A percentile compares a stretch with the other conserved stretches of the same genome.
Evolutionary conservation across 35 echinoderm and acorn worm genomes (phyloP).

Genomic region (Apostichopus parvimensis): DNA sequence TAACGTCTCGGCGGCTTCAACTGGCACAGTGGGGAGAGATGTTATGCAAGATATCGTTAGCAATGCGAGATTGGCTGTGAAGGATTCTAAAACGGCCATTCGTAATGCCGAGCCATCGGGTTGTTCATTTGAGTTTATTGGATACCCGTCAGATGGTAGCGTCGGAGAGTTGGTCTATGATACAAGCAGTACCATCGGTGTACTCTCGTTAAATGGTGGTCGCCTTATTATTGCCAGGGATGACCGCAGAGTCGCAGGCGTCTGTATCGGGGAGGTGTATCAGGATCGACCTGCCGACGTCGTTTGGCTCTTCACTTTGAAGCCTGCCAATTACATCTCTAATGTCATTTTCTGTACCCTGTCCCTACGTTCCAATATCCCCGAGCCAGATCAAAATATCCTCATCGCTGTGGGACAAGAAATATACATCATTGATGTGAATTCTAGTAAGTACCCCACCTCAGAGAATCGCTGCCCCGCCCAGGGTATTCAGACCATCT

Average conservation of each 20-base stretch:
- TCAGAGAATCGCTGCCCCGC: slow-evolving; percentile 30
- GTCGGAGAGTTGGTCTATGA: slow-evolving; percentile 47
- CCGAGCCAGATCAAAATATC: slow-evolving; percentile 32
- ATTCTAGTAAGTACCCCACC: slow-evolving; percentile 37
- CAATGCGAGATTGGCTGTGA: neutral
- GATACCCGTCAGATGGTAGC: slow-evolving; percentile 36
- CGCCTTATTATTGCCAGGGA: slow-evolving; percentile 39
- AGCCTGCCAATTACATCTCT: slow-evolving; percentile 44
- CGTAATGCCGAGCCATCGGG: neutral
- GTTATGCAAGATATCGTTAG: slow-evolving; percentile 35
- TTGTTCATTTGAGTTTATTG: slow-evolving; percentile 30
- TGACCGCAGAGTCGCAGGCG: slow-evolving; percentile 36
- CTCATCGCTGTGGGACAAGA: slow-evolving; percentile 47
- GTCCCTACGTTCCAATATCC: neutral
- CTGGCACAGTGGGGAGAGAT: neutral
- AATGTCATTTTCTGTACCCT: slow-evolving; percentile 44
- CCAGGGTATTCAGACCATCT: slow-evolving; percentile 8
- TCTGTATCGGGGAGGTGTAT: slow-evolving; percentile 36
- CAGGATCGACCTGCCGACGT: slow-evolving; percentile 5
- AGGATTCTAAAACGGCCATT: neutral
- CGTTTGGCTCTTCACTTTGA: slow-evolving; percentile 32
- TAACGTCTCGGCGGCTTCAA: neutral
- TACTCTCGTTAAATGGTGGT: slow-evolving; percentile 26
- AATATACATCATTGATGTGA: slow-evolving; percentile 49
- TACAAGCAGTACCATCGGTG: neutral